Conservation (phyloP, 30 jellyfish, hydroid and myxozoan genomes). For the Nemopilema nomurai region DNA sequence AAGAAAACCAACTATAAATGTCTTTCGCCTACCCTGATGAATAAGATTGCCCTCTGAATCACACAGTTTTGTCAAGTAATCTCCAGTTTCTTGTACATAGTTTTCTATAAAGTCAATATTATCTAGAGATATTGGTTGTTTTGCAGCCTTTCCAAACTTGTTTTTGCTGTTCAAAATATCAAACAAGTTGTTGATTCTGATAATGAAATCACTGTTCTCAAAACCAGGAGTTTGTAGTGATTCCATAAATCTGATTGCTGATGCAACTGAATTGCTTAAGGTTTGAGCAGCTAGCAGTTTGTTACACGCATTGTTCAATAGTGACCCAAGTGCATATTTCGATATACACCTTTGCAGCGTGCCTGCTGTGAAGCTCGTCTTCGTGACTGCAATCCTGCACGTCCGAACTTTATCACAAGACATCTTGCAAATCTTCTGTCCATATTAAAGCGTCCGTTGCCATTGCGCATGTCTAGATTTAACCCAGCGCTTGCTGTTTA, state of each 20-base stretch:
- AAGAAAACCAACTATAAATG: constrained; percentile 18
- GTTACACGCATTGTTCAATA: no score
- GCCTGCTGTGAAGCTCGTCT: no score
- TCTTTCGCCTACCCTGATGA: constrained; percentile 17
- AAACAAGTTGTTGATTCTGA: constrained; percentile 10
- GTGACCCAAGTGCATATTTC: no score
- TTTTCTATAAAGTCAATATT: constrained; percentile 6
- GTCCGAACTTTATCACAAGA: no score
- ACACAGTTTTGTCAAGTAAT: background rate
- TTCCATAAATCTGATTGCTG: constrained; percentile 33
- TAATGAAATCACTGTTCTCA: constrained; percentile 31
- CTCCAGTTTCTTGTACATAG: constrained; percentile 13
- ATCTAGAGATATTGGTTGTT: constrained; percentile 21
- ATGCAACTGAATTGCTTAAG: constrained; percentile 48
- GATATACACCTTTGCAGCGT: no score
- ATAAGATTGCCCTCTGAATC: background rate
- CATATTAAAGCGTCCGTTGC: no score
- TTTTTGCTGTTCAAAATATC: constrained; percentile 24
- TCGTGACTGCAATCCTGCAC: no score
- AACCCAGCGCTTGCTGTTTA: no score
- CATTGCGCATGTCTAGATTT: no score
- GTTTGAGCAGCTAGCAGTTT: constrained; percentile 65
- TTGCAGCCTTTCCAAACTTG: constrained; percentile 31
- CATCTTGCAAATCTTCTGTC: no score
- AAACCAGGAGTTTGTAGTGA: constrained; percentile 11